phyloP scores from a whole-genome alignment of 1,140 invertebrate species.

The Drosophila micromelanica region DNA sequence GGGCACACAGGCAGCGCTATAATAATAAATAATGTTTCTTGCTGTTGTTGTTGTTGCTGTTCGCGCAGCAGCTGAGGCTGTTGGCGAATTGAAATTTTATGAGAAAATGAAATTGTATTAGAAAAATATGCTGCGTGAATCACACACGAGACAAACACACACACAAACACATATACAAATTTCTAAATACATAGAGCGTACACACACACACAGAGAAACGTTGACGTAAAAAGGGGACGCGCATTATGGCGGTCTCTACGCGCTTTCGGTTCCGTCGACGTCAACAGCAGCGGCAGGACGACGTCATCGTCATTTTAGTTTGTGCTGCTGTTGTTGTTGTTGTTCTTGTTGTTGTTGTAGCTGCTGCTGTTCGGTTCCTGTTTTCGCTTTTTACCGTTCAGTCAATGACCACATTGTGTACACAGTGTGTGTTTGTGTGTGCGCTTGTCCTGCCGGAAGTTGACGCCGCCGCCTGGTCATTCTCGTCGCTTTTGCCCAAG shows the following conservation, averaged over 20 bases:
- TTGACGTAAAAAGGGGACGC: conserved; percentile 68
- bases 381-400: conserved; percentile 83
- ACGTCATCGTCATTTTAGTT: conserved; percentile 66
- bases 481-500: conserved; percentile 71
- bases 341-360: conserved; percentile 1
- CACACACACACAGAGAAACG: conserved; percentile 19
- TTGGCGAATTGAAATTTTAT: conserved; percentile 76
- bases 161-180: background rate
- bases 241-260: conserved; percentile 75
- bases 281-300: conserved; percentile 51
- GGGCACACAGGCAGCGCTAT: conserved; percentile 53
- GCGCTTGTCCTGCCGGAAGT: conserved; percentile 75
- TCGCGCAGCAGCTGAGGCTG: conserved; percentile 63
- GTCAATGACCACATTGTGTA: conserved; percentile 83
- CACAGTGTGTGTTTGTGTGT: conserved; percentile 48
- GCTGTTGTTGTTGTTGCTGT: conserved; percentile 48
- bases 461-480: conserved; percentile 73
- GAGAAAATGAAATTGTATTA: conserved; percentile 77
- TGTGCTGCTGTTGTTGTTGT: conserved; percentile 41
- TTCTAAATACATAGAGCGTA: background rate
- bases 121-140: conserved; percentile 73
- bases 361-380: conserved; percentile 65
- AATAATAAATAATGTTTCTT: conserved; percentile 77
- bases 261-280: conserved; percentile 60
- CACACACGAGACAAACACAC: conserved; percentile 63